Conservation (phyloP, 2,888 invertebrate species). For the Frankliniella fusca region DNA sequence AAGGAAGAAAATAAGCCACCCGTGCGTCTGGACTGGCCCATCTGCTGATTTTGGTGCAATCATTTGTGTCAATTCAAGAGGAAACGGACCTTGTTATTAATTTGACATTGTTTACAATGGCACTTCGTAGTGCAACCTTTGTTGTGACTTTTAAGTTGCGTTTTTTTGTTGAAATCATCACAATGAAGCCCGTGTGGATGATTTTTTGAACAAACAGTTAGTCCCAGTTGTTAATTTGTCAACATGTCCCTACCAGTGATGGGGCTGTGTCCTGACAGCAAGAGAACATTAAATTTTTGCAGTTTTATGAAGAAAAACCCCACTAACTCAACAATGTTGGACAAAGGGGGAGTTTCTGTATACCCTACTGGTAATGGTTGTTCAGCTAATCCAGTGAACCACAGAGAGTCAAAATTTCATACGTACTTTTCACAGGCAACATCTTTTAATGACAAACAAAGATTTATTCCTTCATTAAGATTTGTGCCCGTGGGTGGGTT, state of each 20-base stretch:
- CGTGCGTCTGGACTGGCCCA: not conserved
- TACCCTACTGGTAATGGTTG: not conserved
- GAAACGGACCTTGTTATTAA: not conserved
- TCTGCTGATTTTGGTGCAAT: not conserved
- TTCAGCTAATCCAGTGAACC: not conserved
- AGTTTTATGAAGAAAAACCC: not conserved
- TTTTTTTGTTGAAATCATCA: constrained; percentile 4
- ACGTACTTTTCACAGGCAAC: not conserved
- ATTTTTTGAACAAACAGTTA: not conserved
- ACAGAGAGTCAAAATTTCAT: not conserved
- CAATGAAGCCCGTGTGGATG: not conserved
- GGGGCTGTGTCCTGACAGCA: not conserved
- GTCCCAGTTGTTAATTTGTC: not conserved
- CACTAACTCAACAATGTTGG: not conserved
- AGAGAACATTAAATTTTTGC: not conserved
- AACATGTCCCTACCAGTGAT: not conserved
- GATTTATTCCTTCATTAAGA: not conserved
- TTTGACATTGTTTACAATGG: not conserved
- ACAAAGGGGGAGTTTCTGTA: not conserved
- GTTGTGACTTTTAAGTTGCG: not conserved
- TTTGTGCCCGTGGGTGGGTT: not conserved
- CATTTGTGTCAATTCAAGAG: not conserved
- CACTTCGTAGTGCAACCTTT: not conserved
- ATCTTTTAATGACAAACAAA: not conserved
- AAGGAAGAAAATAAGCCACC: constrained; percentile 2